phyloP scores from a whole-genome alignment of 1,140 invertebrate genomes.

The Drosophila cardini region DNA sequence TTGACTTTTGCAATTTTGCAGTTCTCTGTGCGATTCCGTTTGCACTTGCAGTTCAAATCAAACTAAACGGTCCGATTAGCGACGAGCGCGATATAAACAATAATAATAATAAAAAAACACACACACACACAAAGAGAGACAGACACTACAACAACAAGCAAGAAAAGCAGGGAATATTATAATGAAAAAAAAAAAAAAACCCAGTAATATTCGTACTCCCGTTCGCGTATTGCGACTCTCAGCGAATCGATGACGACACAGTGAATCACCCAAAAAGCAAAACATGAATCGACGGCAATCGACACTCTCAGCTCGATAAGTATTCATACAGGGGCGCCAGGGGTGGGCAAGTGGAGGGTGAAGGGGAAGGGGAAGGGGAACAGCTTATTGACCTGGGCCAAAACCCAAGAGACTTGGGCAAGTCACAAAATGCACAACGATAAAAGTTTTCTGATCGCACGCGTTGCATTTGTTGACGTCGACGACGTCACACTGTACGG shows the following conservation, averaged over 20 bases:
- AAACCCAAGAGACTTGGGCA: not conserved
- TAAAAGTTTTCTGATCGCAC: slow-evolving; percentile 1
- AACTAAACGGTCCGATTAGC: slow-evolving; percentile 68
- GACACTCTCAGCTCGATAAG: slow-evolving; percentile 23
- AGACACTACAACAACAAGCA: slow-evolving; percentile 33
- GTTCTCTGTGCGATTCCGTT: slow-evolving; percentile 35
- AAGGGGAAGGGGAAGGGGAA: not conserved
- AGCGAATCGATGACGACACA: slow-evolving; percentile 47
- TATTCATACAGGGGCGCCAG: not conserved
- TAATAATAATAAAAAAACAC: slow-evolving; percentile 32
- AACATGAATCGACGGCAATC: slow-evolving; percentile 30
- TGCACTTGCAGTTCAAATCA: slow-evolving; percentile 70
- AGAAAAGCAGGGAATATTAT: slow-evolving; percentile 7
- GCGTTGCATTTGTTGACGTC: not conserved
- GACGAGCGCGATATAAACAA: slow-evolving; percentile 65
- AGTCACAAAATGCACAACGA: not conserved
- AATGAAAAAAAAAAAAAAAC: slow-evolving; percentile 21
- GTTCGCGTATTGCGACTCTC: slow-evolving; percentile 9
- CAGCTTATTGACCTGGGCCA: not conserved
- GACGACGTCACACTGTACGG: not conserved
- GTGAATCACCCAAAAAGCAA: slow-evolving; percentile 23
- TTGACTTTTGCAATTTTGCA: not conserved
- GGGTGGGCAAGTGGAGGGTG: not conserved
- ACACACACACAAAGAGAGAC: not conserved
- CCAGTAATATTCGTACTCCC: slow-evolving; percentile 27